Percentiles rank a stretch among this genome's conserved stretches.
These are phyloP conservation scores for Xanthia icteritia DNA, from an alignment of 2,888 invertebrate genomes.

Conservation along the genomic window DNA sequence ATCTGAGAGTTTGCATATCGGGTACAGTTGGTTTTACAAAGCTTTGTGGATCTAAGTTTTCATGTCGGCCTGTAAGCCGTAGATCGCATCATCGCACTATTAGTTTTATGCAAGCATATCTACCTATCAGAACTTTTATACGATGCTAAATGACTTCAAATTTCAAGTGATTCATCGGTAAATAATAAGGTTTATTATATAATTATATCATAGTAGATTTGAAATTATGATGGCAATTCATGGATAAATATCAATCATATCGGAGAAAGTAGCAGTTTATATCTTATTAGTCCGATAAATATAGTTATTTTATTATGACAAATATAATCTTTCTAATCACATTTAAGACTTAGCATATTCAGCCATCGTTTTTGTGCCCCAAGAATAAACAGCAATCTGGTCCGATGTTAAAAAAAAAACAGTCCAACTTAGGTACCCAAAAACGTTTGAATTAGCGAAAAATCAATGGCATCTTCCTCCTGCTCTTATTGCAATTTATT, in stretches of 20 bases:
- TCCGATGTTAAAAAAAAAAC: background rate
- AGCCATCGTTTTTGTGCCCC: background rate
- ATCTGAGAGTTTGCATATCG: conserved; percentile 40
- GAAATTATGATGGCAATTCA: background rate
- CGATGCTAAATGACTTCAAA: background rate
- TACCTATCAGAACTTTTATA: background rate
- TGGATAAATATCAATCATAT: background rate
- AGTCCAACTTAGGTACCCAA: no score
- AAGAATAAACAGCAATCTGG: background rate
- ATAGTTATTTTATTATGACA: background rate
- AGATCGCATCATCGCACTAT: background rate
- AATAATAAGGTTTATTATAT: background rate
- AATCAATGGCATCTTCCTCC: background rate
- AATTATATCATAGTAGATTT: background rate
- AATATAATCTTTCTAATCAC: background rate
- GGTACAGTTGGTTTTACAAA: conserved; percentile 3
- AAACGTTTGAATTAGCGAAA: background rate
- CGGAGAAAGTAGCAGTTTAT: background rate
- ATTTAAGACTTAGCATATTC: background rate
- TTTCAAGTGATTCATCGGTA: background rate
- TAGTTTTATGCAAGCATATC: background rate
- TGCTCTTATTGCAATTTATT: background rate
- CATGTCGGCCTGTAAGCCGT: conserved; percentile 1
- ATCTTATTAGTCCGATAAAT: background rate
- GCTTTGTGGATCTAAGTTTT: background rate